phyloP scores from a whole-genome alignment of 2,797 vertebrate species.

The Falco biarmicus region DNA sequence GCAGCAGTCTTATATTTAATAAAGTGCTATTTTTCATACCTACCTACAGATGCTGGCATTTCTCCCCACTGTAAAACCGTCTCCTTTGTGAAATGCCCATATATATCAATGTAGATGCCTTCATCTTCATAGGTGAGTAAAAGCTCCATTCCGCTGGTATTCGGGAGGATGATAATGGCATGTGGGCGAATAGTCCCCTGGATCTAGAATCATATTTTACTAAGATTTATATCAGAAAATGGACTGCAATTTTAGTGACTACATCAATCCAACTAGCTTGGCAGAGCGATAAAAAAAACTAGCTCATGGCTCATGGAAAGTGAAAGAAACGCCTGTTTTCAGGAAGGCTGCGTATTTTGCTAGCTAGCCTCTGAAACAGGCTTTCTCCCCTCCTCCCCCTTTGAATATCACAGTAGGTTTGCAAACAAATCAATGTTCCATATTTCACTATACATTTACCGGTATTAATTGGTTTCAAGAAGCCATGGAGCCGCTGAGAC shows the following conservation, averaged over 20 bases:
- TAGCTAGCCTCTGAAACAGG: constrained; percentile 16
- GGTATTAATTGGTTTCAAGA: constrained; percentile 7
- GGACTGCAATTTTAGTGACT: constrained; percentile 36
- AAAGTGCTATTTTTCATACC: constrained; percentile 40
- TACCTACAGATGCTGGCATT: constrained; percentile 93
- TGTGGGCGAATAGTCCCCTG: constrained; percentile 89
- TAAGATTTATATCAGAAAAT: constrained; percentile 59
- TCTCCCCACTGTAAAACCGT: constrained; percentile 94
- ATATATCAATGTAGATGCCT: constrained; percentile 91
- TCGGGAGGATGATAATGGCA: constrained; percentile 93
- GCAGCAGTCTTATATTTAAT: not conserved
- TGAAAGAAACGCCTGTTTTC: constrained; percentile 58
- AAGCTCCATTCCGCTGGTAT: constrained; percentile 90
- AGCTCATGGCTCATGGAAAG: constrained; percentile 48
- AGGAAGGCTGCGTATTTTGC: not conserved
- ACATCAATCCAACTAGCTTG: constrained; percentile 38
- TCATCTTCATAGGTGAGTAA: constrained; percentile 94
- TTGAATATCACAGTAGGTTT: not conserved
- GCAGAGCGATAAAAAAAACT: constrained; percentile 43
- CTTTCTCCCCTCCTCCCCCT: not conserved
- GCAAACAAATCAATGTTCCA: not conserved
- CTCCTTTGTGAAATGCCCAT: constrained; percentile 93
- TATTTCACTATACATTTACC: constrained; percentile 30
- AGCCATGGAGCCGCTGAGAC: constrained; percentile 41
- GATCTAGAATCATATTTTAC: constrained; percentile 81